Base-by-base conservation (phyloP, 2,888 invertebrate species). In the Tenthredo livida region DNA sequence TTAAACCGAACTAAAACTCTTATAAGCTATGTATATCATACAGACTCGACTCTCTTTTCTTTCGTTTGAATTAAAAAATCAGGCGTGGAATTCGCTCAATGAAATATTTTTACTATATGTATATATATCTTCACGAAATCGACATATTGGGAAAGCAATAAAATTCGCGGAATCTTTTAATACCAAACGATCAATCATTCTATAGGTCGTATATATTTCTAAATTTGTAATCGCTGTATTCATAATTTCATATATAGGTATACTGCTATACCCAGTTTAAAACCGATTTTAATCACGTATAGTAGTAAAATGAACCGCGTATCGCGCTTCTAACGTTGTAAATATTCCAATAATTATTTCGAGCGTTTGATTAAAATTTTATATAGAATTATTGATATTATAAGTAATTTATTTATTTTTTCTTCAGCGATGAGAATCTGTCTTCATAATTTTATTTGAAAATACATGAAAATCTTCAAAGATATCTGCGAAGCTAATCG, bases 111-210 rank as follows among this genome's bases (percentile, higher is more conserved):
- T 54, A 54, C n/a, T 6, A 54, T n/a, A 54, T n/a, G 29, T 29
- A 29, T 29, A 29, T 37, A 37, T 54, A 54, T n/a, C n/a, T 54
- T 54, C 7, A 0, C 6, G n/a, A n/a, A 54, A 54, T 54, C 54
- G 54, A 54, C n/a, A 7, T n/a, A n/a, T 54, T n/a, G 7, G 17
- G n/a, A 6, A n/a, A 54, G 54, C 54, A n/a, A 54, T 7, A 7
- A 54, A 54, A 54, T 54, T 54, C 54, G n/a, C 7, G 54, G 54
- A 54, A 54, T 54, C 54, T 54, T 54, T 54, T 54, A n/a, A 54
- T 54, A n/a, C 54, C 54, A n/a, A 54, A 54, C 54, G 54, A 54
- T 54, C n/a, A 54, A 54, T 54, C 54, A 54, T n/a, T n/a, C 54
- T 1, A 6, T 1, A 6, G n/a, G n/a, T n/a, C n/a, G 54, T 54